These are phyloP conservation scores for Rhopilema esculentum DNA, from an alignment of 30 jellyfish, hydroid and myxozoan genomes.

Conservation along the genomic window DNA sequence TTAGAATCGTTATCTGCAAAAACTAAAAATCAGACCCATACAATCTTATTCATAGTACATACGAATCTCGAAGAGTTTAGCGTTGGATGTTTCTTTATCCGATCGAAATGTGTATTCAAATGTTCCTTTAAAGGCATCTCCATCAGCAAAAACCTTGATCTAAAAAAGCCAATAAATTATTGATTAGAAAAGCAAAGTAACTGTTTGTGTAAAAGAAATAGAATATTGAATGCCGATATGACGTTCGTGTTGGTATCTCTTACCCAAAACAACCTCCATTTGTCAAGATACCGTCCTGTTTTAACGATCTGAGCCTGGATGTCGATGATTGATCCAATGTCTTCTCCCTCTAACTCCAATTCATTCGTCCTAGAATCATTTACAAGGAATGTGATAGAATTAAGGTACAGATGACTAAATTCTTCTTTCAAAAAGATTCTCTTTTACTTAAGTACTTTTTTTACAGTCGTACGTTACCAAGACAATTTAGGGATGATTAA, in stretches of 20 bases:
- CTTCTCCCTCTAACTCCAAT: slow-evolving; percentile 16
- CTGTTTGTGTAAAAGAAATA: too few relatives aligned
- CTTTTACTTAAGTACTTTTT: too few relatives aligned
- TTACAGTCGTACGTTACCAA: too few relatives aligned
- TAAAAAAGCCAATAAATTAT: neutral
- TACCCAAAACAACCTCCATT: slow-evolving; percentile 53
- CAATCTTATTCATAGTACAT: too few relatives aligned
- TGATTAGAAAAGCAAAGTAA: too few relatives aligned
- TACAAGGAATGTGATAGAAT: neutral
- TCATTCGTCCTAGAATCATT: slow-evolving; percentile 10
- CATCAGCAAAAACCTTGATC: slow-evolving; percentile 26
- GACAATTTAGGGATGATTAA: too few relatives aligned
- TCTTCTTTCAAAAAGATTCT: too few relatives aligned
- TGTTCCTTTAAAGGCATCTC: slow-evolving; percentile 28
- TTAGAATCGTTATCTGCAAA: too few relatives aligned
- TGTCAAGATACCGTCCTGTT: slow-evolving; percentile 11
- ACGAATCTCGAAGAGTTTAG: slow-evolving; percentile 49
- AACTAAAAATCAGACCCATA: too few relatives aligned
- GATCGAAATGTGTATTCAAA: slow-evolving; percentile 28
- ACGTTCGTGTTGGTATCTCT: too few relatives aligned
- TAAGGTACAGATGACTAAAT: neutral
- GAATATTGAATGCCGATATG: too few relatives aligned
- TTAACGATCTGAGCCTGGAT: slow-evolving; percentile 21
- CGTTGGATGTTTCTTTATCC: slow-evolving; percentile 4
- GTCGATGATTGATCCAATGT: slow-evolving; percentile 34